Evolutionary conservation across 2,797 vertebrate genomes (phyloP).

Genomic region (Phalloptychus januarius): DNA sequence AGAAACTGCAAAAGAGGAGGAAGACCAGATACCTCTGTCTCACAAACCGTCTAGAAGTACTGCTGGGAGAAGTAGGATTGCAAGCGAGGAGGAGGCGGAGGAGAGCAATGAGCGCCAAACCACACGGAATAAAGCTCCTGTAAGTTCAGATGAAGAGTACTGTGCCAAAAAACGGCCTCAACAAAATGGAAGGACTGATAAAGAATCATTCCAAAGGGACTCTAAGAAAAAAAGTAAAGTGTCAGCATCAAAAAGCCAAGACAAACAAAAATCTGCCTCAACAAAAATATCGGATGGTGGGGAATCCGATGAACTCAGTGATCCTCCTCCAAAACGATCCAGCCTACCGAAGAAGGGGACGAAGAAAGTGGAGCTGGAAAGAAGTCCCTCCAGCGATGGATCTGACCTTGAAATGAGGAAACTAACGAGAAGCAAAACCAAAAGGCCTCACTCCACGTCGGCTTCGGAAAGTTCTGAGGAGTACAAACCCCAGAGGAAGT

Average conservation of each 20-base stretch:
- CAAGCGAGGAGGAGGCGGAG: slow-evolving; percentile 68
- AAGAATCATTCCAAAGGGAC: slow-evolving; percentile 54
- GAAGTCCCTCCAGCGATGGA: slow-evolving; percentile 60
- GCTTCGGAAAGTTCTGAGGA: slow-evolving; percentile 71
- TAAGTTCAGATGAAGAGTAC: slow-evolving; percentile 75
- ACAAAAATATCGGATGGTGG: slow-evolving; percentile 50
- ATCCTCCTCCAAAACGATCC: slow-evolving; percentile 64
- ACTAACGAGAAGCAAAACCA: slow-evolving; percentile 52
- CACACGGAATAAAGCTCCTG: slow-evolving; percentile 48
- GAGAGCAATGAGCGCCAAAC: slow-evolving; percentile 35
- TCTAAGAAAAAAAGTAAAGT: slow-evolving; percentile 65
- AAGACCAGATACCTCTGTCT: slow-evolving; percentile 33
- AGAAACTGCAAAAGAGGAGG: slow-evolving; percentile 47
- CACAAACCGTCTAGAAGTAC: slow-evolving; percentile 61
- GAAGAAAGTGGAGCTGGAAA: slow-evolving; percentile 51
- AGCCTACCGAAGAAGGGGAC: slow-evolving; percentile 50
- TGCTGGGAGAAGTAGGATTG: slow-evolving; percentile 63
- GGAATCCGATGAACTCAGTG: slow-evolving; percentile 66
- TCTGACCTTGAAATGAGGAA: slow-evolving; percentile 48
- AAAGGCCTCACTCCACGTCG: slow-evolving; percentile 43
- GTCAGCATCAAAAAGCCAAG: slow-evolving; percentile 70
- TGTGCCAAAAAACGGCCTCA: slow-evolving; percentile 62
- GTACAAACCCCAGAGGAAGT: slow-evolving; percentile 62
- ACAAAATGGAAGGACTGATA: slow-evolving; percentile 78
- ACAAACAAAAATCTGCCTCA: slow-evolving; percentile 73